Percentiles rank a stretch among this genome's conserved stretches.
Conservation (phyloP, 1,140 invertebrate species). For the Anastrepha ludens region DNA sequence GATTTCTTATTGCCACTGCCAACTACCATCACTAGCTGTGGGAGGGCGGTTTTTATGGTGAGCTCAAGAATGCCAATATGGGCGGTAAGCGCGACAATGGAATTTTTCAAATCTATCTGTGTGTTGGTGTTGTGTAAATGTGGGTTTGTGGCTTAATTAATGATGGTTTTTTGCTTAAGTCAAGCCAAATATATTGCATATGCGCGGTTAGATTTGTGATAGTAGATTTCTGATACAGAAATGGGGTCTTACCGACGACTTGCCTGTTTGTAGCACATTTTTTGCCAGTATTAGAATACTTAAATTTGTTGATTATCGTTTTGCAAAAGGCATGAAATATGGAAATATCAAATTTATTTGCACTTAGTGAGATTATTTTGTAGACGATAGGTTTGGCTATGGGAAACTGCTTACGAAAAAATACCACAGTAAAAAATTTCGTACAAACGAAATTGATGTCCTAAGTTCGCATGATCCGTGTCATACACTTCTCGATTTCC, state of each 20-base stretch:
- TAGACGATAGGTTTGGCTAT: too few species aligned
- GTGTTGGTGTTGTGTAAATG: slow-evolving; percentile 24
- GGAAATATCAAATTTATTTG: background rate
- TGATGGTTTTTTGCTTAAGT: background rate
- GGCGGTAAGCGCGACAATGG: background rate
- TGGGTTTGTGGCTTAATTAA: slow-evolving; percentile 43
- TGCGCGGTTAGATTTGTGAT: background rate
- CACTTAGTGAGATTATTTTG: background rate
- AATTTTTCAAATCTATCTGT: background rate
- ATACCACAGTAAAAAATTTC: too few species aligned
- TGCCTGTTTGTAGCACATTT: too few species aligned
- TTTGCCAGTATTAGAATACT: background rate
- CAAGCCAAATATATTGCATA: background rate
- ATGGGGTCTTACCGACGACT: background rate
- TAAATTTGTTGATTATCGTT: background rate
- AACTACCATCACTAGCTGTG: background rate
- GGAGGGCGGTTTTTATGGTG: slow-evolving; percentile 27
- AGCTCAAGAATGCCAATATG: slow-evolving; percentile 47
- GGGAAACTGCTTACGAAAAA: too few species aligned
- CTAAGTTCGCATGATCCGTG: too few species aligned
- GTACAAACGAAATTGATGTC: too few species aligned
- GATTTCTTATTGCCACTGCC: slow-evolving; percentile 22
- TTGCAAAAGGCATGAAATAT: slow-evolving; percentile 20
- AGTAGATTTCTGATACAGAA: background rate
- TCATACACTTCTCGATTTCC: too few species aligned